Percentiles rank a stretch among this genome's conserved stretches.
These are phyloP conservation scores for Parotocinclus haroldoi DNA, from an alignment of 2,797 vertebrate genomes.

Conservation along the genomic window DNA sequence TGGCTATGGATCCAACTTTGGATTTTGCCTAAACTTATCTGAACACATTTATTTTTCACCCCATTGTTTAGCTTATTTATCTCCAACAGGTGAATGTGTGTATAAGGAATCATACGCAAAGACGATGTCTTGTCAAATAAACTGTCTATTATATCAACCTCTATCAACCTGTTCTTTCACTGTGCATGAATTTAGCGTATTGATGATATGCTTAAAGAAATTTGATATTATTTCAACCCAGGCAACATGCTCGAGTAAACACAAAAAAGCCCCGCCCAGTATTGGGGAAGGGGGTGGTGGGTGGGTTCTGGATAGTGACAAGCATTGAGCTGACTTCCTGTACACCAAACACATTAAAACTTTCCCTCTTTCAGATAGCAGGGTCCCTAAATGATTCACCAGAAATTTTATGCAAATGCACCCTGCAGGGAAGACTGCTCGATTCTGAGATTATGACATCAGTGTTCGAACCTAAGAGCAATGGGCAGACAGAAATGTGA, in stretches of 20 bases:
- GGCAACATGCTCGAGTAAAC: slow-evolving; percentile 38
- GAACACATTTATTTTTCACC: too few relatives aligned
- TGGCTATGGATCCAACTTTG: too few relatives aligned
- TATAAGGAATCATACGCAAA: too few relatives aligned
- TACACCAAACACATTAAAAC: slow-evolving; percentile 37
- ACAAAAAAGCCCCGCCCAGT: slow-evolving; percentile 49
- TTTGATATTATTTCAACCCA: not conserved
- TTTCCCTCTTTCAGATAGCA: slow-evolving; percentile 38
- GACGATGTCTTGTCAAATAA: too few relatives aligned
- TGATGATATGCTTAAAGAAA: too few relatives aligned
- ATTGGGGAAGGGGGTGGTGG: not conserved
- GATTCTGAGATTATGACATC: slow-evolving; percentile 41
- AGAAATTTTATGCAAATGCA: slow-evolving; percentile 59
- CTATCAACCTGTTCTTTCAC: too few relatives aligned
- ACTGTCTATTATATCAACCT: too few relatives aligned
- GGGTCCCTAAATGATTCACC: slow-evolving; percentile 54
- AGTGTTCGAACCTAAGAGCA: slow-evolving; percentile 37
- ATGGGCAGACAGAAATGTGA: slow-evolving; percentile 19
- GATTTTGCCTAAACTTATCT: too few relatives aligned
- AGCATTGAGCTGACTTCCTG: slow-evolving; percentile 41
- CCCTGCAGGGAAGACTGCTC: slow-evolving; percentile 14
- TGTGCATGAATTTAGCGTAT: too few relatives aligned
- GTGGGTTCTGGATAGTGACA: slow-evolving; percentile 33
- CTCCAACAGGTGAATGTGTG: too few relatives aligned
- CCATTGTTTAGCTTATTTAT: too few relatives aligned